phyloP scores from a whole-genome alignment of 2,113 vertebrate genomes.

The Cyanoderma ruficeps region DNA sequence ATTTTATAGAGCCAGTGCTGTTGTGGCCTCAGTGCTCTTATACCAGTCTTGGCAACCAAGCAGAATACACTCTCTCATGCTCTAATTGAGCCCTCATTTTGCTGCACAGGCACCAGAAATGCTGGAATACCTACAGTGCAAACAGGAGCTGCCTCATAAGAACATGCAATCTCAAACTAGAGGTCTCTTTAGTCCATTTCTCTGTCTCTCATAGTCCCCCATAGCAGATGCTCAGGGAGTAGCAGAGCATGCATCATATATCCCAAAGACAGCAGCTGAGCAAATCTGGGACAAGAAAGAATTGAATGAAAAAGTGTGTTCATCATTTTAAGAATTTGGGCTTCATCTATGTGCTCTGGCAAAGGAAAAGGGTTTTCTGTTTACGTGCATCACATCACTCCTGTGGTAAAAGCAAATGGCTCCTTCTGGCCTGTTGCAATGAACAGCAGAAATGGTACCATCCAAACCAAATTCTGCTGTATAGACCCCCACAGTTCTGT shows the following conservation, averaged over 20 bases:
- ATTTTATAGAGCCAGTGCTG: background rate
- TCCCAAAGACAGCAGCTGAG: slow-evolving; percentile 23
- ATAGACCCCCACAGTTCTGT: background rate
- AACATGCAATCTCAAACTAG: background rate
- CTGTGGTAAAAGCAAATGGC: background rate
- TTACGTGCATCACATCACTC: background rate
- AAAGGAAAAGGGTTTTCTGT: background rate
- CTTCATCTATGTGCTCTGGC: background rate
- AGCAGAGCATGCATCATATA: slow-evolving; percentile 10
- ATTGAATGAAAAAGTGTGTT: background rate
- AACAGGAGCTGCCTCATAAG: background rate
- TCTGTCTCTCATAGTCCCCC: background rate
- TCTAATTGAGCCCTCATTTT: background rate
- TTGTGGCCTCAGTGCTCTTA: background rate
- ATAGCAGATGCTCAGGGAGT: slow-evolving; percentile 41
- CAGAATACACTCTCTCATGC: background rate
- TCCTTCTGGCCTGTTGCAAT: background rate
- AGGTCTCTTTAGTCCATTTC: background rate
- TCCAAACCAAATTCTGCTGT: background rate
- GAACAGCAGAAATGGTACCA: background rate
- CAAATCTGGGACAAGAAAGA: slow-evolving; percentile 15
- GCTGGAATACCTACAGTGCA: background rate
- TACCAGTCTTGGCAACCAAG: background rate
- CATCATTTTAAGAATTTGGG: background rate
- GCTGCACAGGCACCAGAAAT: background rate